These are phyloP conservation scores for Stylophora pistillata DNA, from an alignment of 64 coral and sea anemone genomes.

Conservation along the genomic window DNA sequence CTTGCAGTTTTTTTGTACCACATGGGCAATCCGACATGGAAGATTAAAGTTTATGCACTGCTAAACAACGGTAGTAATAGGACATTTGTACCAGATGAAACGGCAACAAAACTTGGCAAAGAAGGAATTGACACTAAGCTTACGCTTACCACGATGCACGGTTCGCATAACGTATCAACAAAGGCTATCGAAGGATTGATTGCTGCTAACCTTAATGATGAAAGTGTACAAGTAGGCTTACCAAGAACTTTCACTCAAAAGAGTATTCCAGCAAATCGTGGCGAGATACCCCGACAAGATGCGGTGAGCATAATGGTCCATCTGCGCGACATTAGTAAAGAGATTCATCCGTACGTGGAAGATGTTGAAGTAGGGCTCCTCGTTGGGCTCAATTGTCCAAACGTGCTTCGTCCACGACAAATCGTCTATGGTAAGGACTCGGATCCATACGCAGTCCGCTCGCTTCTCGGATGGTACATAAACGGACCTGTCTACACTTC, in stretches of 20 bases:
- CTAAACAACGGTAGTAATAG: conserved; percentile 76
- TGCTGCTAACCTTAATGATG: not conserved
- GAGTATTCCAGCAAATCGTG: conserved; percentile 52
- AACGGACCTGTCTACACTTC: conserved; percentile 41
- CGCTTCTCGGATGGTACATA: conserved; percentile 62
- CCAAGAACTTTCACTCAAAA: conserved; percentile 38
- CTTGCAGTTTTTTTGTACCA: conserved; percentile 63
- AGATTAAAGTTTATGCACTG: conserved; percentile 61
- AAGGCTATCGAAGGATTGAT: conserved; percentile 48
- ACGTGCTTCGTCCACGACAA: conserved; percentile 48
- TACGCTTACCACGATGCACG: conserved; percentile 64
- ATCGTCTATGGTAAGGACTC: conserved; percentile 52
- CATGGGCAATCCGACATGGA: conserved; percentile 29
- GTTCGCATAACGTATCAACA: conserved; percentile 35
- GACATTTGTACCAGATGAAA: conserved; percentile 65
- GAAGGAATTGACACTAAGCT: conserved; percentile 64
- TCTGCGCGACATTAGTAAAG: conserved; percentile 16
- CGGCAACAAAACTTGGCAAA: conserved; percentile 31
- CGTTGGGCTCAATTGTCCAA: conserved; percentile 75
- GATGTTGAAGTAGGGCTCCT: conserved; percentile 71
- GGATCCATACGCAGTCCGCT: conserved; percentile 54
- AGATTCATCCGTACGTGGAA: conserved; percentile 49
- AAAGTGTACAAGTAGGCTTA: conserved; percentile 5
- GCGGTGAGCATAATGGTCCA: conserved; percentile 42
- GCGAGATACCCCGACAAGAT: conserved; percentile 70